Evolutionary conservation across 1,140 invertebrate species (phyloP).

Genomic region (Portunus trituberculatus): DNA sequence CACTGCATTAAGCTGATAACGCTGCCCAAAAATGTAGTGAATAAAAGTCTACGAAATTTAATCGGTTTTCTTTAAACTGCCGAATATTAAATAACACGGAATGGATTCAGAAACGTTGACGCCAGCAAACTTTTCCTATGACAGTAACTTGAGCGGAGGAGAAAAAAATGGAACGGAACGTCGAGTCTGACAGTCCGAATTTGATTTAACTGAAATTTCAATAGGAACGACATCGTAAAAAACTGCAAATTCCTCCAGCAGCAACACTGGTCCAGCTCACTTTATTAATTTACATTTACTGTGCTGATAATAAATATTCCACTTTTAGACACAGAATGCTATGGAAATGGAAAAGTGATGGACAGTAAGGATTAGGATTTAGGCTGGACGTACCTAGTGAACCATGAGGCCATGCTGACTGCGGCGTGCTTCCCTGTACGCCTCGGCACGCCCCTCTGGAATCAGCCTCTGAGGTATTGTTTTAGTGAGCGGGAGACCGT

Average conservation of each 20-base stretch:
- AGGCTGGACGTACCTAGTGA: no score
- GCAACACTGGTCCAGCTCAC: background rate
- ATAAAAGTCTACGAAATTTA: background rate
- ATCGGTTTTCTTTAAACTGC: slow-evolving; percentile 13
- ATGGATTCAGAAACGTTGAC: background rate
- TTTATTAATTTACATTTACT: background rate
- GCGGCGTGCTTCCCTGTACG: no score
- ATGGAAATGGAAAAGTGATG: background rate
- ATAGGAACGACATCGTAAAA: background rate
- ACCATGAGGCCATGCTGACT: no score
- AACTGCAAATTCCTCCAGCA: background rate
- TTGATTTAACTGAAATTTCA: background rate
- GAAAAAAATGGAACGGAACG: background rate
- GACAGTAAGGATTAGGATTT: background rate
- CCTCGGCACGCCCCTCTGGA: background rate
- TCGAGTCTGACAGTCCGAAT: background rate
- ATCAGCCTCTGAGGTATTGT: background rate
- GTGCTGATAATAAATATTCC: background rate
- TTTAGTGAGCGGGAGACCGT: background rate
- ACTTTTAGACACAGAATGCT: no score
- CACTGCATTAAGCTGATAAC: background rate
- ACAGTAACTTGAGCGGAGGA: background rate
- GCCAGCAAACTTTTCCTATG: background rate
- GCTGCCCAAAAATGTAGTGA: background rate
- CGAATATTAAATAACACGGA: slow-evolving; percentile 23